Base-by-base conservation (phyloP, 1,140 invertebrate species). In the Cataglyphis hispanica region DNA sequence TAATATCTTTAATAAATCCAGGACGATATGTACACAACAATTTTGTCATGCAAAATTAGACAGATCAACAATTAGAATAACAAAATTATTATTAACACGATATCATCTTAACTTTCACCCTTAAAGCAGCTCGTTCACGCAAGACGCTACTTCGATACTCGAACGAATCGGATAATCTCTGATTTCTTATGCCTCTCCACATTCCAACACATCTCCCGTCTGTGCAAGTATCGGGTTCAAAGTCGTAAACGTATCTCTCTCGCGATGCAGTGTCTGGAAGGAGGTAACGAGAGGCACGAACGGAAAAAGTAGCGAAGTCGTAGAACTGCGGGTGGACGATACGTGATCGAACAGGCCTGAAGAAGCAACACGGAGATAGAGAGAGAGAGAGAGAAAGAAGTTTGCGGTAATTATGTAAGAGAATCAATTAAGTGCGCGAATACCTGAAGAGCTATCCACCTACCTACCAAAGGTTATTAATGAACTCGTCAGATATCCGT, bases 401-500 rank as follows among this genome's bases (percentile, higher is more conserved):
- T 46, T 58, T 75, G 60, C 46, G 56, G 87, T 84, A 93, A 93
- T 92, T 91, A 92, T 87, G 85, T 92, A 93, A 92, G 87, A 87
- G 89, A 92, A 92, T 93, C 91, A 93, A 93, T 93, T 93, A 92
- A 87, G 87, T 78, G 76, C 87, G 86, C 78, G 90, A 92, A 91
- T 91, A 87, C 70, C 87, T 46, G 46, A 88, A 89, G 87, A 91
- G 88, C 88, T 86, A 87, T 87, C 89, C 85, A 90, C 88, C 88
- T 87, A 87, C 70, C 89, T 80, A 90, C 72, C 84, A 64, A 31
- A 61, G 72, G 84, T 91, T 93, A 93, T 93, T 93, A 93, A 93
- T 92, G 92, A 93, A 93, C 93, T 93, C 88, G 92, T 93, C 91
- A 92, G 88, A 92, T 93, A 93, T 92, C 88, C 90, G 89, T 92